Evolutionary conservation across 2,113 vertebrate species (phyloP).

Genomic region (Lontra canadensis): DNA sequence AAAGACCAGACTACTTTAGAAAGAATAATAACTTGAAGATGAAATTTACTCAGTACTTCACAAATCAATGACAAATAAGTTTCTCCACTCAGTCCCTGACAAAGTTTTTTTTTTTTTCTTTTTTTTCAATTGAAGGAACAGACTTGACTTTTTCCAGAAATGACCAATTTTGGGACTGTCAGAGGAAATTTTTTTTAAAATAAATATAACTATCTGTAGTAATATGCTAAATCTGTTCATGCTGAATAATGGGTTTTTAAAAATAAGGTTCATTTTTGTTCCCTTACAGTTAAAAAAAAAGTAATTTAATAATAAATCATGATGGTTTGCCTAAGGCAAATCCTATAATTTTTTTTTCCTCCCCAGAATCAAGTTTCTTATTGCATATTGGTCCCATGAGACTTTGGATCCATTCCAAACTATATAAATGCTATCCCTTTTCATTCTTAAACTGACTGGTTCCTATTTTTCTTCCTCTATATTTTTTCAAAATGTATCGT

Average conservation of each 20-base stretch:
- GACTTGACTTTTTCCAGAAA: constrained; percentile 42
- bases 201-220: neutral
- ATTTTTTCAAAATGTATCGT: neutral
- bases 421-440: neutral
- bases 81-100: neutral
- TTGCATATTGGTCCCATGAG: neutral
- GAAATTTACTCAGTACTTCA: constrained; percentile 73
- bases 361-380: neutral
- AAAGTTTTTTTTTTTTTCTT: constrained; percentile 38
- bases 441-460: neutral
- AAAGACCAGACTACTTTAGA: constrained; percentile 75
- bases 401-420: neutral
- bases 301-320: neutral
- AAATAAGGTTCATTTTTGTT: neutral
- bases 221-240: neutral
- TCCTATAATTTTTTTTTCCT: neutral
- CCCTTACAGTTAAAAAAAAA: neutral
- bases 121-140: neutral
- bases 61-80: constrained; percentile 72
- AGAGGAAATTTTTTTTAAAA: constrained; percentile 21
- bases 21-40: constrained; percentile 71
- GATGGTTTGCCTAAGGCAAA: neutral
- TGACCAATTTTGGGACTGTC: neutral
- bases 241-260: neutral
- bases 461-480: neutral